Evolutionary conservation across 2,888 invertebrate genomes (phyloP).

Genomic region (Lasioglossum figueresi): DNA sequence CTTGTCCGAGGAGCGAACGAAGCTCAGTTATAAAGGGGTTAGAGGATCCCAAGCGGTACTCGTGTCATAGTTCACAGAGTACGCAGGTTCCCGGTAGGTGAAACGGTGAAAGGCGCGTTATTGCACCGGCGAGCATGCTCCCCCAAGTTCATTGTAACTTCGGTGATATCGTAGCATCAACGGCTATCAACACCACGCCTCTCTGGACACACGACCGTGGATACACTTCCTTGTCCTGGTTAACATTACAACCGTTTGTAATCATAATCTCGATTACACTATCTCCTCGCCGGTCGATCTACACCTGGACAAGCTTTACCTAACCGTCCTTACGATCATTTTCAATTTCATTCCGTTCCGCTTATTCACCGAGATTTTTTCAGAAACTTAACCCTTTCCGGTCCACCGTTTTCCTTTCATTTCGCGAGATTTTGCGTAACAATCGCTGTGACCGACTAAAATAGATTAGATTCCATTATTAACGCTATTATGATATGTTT

Average conservation of each 20-base stretch:
- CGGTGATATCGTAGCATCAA: constrained; percentile 63
- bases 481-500: too few species aligned
- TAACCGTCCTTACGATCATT: background rate
- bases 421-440: background rate
- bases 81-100: constrained; percentile 25
- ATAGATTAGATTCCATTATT: too few species aligned
- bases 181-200: constrained; percentile 57
- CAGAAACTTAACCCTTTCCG: background rate
- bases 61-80: constrained; percentile 50
- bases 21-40: background rate
- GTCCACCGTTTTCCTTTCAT: background rate
- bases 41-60: constrained; percentile 37
- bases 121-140: constrained; percentile 50
- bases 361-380: background rate
- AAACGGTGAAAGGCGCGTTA: constrained; percentile 42
- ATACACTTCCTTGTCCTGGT: constrained; percentile 48
- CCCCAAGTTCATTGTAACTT: constrained; percentile 76
- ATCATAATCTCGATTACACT: constrained; percentile 39
- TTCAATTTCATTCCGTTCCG: background rate
- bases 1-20: background rate
- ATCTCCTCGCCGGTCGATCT: constrained; percentile 21
- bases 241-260: constrained; percentile 38
- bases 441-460: too few species aligned
- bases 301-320: background rate
- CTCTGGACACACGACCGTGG: constrained; percentile 25